phyloP scores from a whole-genome alignment of 2,113 vertebrate species.

The Dermatemys mawii region DNA sequence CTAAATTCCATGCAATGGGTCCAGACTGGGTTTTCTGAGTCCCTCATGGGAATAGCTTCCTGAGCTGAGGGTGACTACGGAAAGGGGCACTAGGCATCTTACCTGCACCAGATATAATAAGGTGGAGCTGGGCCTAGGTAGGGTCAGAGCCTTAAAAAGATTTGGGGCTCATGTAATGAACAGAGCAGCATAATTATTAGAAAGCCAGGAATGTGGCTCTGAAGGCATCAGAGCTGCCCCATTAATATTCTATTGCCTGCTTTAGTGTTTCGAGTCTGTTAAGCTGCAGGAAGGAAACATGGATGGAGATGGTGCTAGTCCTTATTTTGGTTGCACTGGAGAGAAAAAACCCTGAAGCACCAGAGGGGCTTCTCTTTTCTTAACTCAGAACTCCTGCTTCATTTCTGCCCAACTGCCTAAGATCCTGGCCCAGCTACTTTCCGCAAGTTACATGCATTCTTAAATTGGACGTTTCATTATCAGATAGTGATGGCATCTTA shows the following conservation, averaged over 20 bases:
- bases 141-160: not conserved
- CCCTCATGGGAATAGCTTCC: not conserved
- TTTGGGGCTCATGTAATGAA: accelerated
- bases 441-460: not conserved
- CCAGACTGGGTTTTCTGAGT: not conserved
- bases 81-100: not conserved
- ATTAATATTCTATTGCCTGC: not conserved
- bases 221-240: not conserved
- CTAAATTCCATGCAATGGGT: not conserved
- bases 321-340: not conserved
- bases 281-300: accelerated
- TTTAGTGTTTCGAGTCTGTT: not conserved
- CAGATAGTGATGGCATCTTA: not conserved
- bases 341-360: not conserved
- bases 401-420: not conserved
- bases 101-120: accelerated
- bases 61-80: not conserved
- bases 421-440: not conserved
- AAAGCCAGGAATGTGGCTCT: not conserved
- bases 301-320: not conserved
- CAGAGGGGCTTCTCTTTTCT: not conserved
- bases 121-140: not conserved
- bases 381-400: not conserved
- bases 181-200: not conserved
- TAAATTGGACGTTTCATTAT: not conserved